Evolutionary conservation across 2,888 invertebrate species (phyloP), one percentile per base, ranked within the genome.

Genomic region (Zygaena filipendulae): DNA sequence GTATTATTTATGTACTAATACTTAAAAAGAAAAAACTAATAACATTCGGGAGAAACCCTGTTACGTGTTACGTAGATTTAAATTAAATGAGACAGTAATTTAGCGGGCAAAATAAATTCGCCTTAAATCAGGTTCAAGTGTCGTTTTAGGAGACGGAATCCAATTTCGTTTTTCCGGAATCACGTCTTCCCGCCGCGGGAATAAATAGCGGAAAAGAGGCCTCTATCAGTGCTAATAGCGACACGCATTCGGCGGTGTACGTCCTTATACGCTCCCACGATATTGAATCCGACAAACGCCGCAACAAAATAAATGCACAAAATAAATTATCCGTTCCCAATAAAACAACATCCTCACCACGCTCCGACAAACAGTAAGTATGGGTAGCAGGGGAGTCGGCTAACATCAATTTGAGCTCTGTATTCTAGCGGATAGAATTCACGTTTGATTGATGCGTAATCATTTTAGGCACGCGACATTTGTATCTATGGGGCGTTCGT

Each of bases 281-380:
- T 47, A 49, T 69, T 64, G 67, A 64, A 61, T 62, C 60, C 59
- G 49, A 53, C 52, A 46, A 52, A 55, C 53, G 51, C 61, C 58
- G 52, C 61, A 59, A 50, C 62, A 54, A 64, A 66, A 77, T 69
- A 77, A 74, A 75, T 72, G 70, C 63, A 62, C 59, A 45, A 68
- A 72, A 75, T 74, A 72, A 69, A 74, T 75, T 75, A 74, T 69
- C 69, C 68, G 67, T 60, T 71, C 67, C 66, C 68, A 79, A 77
- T 77, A 79, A 74, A 74, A 68, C 59, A 68, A 60, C 62, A 63
- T 58, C 56, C 61, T 59, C 48, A 55, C 56, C 48, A 58, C 61
- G 62, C 57, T 57, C 42, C 49, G 45, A 43, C 39, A 41, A 56
- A 40, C 52, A 51, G 42, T 43, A 43, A 52, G 49, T 44, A 41